Percentiles rank a stretch among this genome's conserved stretches.
Conservation (phyloP, 1,140 invertebrate genomes). For the Belonocnema kinseyi region DNA sequence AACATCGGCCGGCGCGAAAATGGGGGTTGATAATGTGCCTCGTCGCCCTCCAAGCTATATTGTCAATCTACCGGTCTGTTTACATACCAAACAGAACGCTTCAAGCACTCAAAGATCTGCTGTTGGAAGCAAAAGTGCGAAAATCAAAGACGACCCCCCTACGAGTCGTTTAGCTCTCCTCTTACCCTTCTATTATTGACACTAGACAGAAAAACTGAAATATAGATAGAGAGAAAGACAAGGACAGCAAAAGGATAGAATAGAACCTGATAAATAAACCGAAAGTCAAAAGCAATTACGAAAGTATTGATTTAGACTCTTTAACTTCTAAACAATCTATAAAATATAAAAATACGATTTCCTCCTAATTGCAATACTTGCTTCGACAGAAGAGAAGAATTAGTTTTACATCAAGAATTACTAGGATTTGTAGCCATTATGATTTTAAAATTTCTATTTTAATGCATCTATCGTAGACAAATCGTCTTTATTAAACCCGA, state of each 20-base stretch:
- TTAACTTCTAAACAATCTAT: no score
- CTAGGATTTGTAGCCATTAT: no score
- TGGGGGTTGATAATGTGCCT: slow-evolving; percentile 21
- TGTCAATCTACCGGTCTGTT: slow-evolving; percentile 31
- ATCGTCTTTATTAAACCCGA: no score
- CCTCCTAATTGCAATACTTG: no score
- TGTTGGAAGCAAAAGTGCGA: slow-evolving; percentile 10
- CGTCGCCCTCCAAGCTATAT: slow-evolving; percentile 1
- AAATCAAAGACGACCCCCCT: slow-evolving; percentile 3
- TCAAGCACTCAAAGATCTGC: background rate
- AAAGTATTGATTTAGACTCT: no score
- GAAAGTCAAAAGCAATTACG: background rate
- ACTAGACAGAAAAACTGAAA: slow-evolving; percentile 20
- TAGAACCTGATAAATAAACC: slow-evolving; percentile 12
- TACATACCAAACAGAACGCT: slow-evolving; percentile 24
- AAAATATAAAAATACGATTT: no score
- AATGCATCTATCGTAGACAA: no score
- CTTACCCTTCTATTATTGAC: slow-evolving; percentile 1
- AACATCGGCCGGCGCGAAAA: slow-evolving; percentile 11
- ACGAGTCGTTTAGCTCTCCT: background rate
- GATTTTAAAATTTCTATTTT: no score
- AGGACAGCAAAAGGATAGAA: background rate
- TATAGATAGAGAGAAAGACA: background rate
- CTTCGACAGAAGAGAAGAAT: no score
- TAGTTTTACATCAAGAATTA: no score